Evolutionary conservation across 2,888 invertebrate genomes (phyloP), one percentile per base, ranked within the genome.

Genomic region (Leucoma salicis): DNA sequence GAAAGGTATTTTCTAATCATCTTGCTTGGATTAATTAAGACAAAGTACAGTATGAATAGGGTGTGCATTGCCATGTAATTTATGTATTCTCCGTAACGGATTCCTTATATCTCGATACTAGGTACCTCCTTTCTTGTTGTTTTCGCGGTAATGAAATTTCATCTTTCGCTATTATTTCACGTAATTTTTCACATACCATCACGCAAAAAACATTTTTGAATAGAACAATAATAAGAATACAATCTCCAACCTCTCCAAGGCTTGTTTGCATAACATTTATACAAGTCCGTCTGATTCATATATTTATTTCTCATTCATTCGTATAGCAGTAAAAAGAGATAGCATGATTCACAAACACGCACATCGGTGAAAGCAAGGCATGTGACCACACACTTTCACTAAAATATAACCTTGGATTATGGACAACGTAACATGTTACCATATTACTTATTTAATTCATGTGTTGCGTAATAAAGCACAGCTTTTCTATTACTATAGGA

Each of bases 311-410:
- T 49, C 57, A 16, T 40, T 55, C 49, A 42, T 31, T 16, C 27
- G 21, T 39, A 39, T 16, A 35, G 29, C 40, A 52, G 48, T 51
- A 42, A 65, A 71, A 40, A 58, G 66, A 58, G 67, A 66, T 34
- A 34, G 32, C 28, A 38, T 40, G 31, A 46, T 53, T 53, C 53
- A 57, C 50, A 63, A 66, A 63, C 61, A 57, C 44, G 49, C 48
- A 49, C 54, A 44, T 42, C 49, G 73, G 80, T 70, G 80, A 80
- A 79, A 79, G 81, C 60, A 47, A 74, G 70, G 78, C 54, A 47
- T 57, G 54, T 66, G 61, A 70, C 65, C 66, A 64, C 64, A 62
- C 73, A 82, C 82, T 82, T 82, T 82, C 82, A 78, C 81, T 78
- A 33, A 31, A 46, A 52, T 52, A 62, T 70, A 79, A 79, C 81